phyloP scores from a whole-genome alignment of 2,888 invertebrate species.

The Apomyelois bistriatella region DNA sequence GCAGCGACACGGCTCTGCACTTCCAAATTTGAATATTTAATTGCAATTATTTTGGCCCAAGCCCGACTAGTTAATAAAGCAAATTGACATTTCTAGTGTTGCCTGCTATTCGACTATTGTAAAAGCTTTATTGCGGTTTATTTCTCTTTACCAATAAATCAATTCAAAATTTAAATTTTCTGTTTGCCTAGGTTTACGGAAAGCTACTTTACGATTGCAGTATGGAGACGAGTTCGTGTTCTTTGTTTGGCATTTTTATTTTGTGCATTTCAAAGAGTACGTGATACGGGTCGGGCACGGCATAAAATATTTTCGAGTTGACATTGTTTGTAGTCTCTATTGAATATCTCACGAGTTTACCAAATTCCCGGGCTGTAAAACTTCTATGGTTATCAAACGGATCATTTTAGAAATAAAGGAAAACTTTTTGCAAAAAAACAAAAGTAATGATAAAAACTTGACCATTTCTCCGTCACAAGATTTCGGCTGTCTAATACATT shows the following conservation, averaged over 20 bases:
- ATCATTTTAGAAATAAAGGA: background rate
- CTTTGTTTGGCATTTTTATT: constrained; percentile 63
- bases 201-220: constrained; percentile 58
- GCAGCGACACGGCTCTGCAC: constrained; percentile 71
- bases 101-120: constrained; percentile 43
- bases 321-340: constrained; percentile 58
- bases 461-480: background rate
- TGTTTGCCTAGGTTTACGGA: constrained; percentile 49
- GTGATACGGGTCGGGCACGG: constrained; percentile 51
- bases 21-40: constrained; percentile 72
- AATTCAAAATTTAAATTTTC: constrained; percentile 55
- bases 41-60: constrained; percentile 61
- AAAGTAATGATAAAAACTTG: background rate
- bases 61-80: constrained; percentile 59
- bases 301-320: constrained; percentile 65
- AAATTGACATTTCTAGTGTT: constrained; percentile 53
- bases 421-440: background rate
- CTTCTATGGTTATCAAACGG: constrained; percentile 13
- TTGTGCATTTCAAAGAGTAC: constrained; percentile 60
- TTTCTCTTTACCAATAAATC: constrained; percentile 41
- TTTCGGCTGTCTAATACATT: constrained; percentile 6
- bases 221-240: constrained; percentile 56
- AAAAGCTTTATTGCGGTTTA: constrained; percentile 44
- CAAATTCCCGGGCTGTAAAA: constrained; percentile 22
- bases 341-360: constrained; percentile 37